These are phyloP conservation scores for Tiliacea aurago DNA, from an alignment of 2,888 invertebrate genomes.

Conservation along the genomic window DNA sequence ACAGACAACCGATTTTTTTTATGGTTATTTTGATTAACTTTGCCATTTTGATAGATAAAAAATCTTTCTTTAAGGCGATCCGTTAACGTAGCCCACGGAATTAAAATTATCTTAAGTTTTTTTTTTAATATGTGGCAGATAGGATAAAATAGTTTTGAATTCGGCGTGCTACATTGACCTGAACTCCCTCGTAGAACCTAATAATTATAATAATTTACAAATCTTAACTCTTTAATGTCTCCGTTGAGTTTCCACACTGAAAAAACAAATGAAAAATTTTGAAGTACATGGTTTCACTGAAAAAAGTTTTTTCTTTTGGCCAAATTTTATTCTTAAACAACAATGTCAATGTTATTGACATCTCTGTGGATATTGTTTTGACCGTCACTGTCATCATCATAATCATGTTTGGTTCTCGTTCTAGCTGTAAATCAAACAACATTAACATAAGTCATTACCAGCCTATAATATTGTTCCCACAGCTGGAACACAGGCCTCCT, in stretches of 20 bases:
- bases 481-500: no score
- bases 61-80: no score
- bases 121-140: no score
- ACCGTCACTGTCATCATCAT: neutral
- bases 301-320: neutral
- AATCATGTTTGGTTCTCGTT: neutral
- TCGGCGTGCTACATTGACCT: no score
- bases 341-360: neutral
- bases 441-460: neutral
- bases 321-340: neutral
- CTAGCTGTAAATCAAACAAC: constrained; percentile 5
- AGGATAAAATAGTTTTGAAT: no score
- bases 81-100: no score
- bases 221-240: neutral
- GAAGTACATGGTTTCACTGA: neutral
- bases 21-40: neutral
- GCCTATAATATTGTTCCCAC: no score
- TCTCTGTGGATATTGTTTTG: neutral
- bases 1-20: no score
- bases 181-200: no score
- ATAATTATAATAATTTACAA: neutral
- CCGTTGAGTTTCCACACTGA: neutral
- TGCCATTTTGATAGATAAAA: no score
- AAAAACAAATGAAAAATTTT: neutral
- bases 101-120: no score